phyloP scores from a whole-genome alignment of 2,113 vertebrate genomes.

The Nettapus auritus region DNA sequence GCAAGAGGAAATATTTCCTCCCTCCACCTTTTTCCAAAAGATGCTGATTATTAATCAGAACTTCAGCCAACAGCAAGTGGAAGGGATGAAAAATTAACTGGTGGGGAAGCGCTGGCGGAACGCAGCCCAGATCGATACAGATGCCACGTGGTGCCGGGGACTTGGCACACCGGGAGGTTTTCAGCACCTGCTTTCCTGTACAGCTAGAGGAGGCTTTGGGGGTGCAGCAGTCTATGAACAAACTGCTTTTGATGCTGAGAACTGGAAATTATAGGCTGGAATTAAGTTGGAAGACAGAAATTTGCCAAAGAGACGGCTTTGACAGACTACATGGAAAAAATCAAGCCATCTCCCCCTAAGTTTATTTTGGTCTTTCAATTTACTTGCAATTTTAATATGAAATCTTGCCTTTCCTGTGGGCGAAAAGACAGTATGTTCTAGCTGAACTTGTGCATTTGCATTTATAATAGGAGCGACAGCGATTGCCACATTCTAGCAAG shows the following conservation, averaged over 20 bases:
- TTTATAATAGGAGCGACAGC: neutral
- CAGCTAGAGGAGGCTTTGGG: neutral
- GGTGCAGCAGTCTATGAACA: neutral
- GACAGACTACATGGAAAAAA: constrained; percentile 9
- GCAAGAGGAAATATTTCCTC: neutral
- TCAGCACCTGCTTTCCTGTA: neutral
- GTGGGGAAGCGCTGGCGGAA: neutral
- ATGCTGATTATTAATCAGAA: neutral
- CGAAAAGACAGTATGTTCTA: neutral
- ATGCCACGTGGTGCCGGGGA: fast-evolving
- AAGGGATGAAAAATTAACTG: fast-evolving
- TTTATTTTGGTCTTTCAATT: constrained; percentile 5
- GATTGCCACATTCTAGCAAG: neutral
- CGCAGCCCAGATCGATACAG: fast-evolving
- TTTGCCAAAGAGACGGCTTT: neutral
- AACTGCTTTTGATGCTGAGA: neutral
- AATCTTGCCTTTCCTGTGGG: constrained; percentile 19
- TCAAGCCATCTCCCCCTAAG: neutral
- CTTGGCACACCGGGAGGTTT: neutral
- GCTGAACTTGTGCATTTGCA: neutral
- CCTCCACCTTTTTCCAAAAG: neutral
- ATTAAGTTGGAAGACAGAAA: neutral
- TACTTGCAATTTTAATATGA: neutral
- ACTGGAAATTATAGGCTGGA: neutral
- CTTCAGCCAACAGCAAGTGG: fast-evolving